Percentiles rank a stretch among this genome's conserved stretches.
phyloP scores from a whole-genome alignment of 2,888 invertebrate genomes.

The Sinodicranocentrus sp. region DNA sequence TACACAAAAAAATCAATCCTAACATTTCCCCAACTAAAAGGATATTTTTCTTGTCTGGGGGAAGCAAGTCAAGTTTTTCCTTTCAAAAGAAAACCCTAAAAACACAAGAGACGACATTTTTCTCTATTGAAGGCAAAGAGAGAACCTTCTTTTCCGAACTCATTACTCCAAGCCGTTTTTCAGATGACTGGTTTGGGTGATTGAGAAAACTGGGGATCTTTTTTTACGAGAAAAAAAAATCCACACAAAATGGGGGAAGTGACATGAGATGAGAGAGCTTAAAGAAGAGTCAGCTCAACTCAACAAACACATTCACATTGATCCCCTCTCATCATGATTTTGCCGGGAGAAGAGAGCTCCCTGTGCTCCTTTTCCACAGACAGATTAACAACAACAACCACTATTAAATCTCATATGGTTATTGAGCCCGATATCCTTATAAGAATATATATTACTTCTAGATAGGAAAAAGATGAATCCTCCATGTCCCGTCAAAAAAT shows the following conservation, averaged over 20 bases:
- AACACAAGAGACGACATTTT: too few relatives aligned
- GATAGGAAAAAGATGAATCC: too few relatives aligned
- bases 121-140: too few relatives aligned
- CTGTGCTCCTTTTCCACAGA: constrained; percentile 63
- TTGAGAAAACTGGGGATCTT: constrained; percentile 39
- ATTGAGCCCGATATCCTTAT: constrained; percentile 38
- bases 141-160: constrained; percentile 50
- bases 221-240: constrained; percentile 22
- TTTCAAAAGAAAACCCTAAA: too few relatives aligned
- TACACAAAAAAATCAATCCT: too few relatives aligned
- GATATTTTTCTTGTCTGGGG: too few relatives aligned
- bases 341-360: too few relatives aligned
- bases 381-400: constrained; percentile 69
- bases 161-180: constrained; percentile 64
- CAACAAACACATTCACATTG: constrained; percentile 60
- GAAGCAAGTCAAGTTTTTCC: too few relatives aligned
- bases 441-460: background rate
- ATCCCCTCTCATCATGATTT: constrained; percentile 54
- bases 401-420: constrained; percentile 69
- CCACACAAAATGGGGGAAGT: constrained; percentile 34
- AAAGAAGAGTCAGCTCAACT: constrained; percentile 63
- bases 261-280: constrained; percentile 45
- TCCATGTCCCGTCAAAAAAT: constrained; percentile 56
- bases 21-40: too few relatives aligned
- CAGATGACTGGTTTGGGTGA: constrained; percentile 53